Base-by-base conservation (phyloP, 2,113 vertebrate species). In the Abramis brama region DNA sequence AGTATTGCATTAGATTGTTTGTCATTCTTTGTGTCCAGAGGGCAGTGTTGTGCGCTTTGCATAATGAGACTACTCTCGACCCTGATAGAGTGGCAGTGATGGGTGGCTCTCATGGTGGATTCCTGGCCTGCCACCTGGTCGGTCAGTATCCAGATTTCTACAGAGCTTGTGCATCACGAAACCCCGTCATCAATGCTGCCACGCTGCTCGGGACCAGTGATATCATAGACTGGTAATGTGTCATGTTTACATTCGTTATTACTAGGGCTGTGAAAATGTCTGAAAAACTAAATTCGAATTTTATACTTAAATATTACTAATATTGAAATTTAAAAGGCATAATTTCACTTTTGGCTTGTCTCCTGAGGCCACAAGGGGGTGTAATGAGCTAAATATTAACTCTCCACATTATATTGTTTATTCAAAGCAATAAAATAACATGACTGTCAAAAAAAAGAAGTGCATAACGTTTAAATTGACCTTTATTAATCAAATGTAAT, bases 41-140 rank as follows among this genome's bases (percentile, higher is more conserved):
- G 33, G 94, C 94, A 0, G 93, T 95, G 74, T 87, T 93, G 1
- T 86, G 91, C 33, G 90, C 78, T 0, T 91, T 97, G 89, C 86
- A 59, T 74, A 92, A 27, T 0, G 92, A 95, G 83, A 2, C 9
- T 4, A 89, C 89, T 60, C 92, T 96, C 23, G 95, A 97, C 91
- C 86, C 93, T 0, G 73, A 91, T 7, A 91, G 90, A 36, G 87
- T 97, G 84, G 95, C 92, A 10, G 92, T 96, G 91, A 91, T 96
- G 71, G 96, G 96, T 0, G 96, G 96, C 5, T 97, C 96, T 60
- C 96, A 97, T 0, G 95, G 96, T 10, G 96, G 96, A 68, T 97
- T 97, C 90, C 93, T 97, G 0, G 93, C 94, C 50, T 96, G 96
- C 78, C 96, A 97, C 77, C 90, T 97, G 87, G 90, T 97, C 55